phyloP scores from a whole-genome alignment of 2,888 invertebrate genomes.

The Eristalis arbustorum region DNA sequence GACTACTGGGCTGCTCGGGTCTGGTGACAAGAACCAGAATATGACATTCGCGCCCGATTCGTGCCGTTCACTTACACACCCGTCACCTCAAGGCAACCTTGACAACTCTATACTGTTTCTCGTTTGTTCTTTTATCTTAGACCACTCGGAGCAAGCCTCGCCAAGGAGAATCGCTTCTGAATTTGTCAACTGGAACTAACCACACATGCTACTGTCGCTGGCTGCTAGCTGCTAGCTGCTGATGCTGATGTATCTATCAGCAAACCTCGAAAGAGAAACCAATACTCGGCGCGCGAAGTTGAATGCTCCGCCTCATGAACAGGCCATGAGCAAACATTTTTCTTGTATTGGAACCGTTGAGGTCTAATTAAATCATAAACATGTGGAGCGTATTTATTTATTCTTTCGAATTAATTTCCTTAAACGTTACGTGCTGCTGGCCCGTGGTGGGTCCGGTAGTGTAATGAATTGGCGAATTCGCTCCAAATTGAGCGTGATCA shows the following conservation, averaged over 20 bases:
- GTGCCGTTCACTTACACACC: constrained; percentile 43
- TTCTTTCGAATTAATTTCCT: constrained; percentile 58
- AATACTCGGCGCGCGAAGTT: constrained; percentile 19
- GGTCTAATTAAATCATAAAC: constrained; percentile 58
- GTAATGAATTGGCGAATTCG: constrained; percentile 41
- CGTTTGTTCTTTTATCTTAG: background rate
- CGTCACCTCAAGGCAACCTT: constrained; percentile 42
- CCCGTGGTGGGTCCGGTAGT: constrained; percentile 22
- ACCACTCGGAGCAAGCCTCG: background rate
- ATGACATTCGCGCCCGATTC: constrained; percentile 43
- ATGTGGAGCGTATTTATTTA: constrained; percentile 45
- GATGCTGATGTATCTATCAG: background rate
- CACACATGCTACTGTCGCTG: constrained; percentile 11
- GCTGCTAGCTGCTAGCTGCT: background rate
- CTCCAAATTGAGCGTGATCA: constrained; percentile 42
- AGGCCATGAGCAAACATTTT: background rate
- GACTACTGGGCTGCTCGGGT: background rate
- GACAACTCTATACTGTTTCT: constrained; percentile 63
- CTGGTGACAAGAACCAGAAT: constrained; percentile 42
- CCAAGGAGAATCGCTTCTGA: constrained; percentile 57
- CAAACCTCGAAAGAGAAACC: background rate
- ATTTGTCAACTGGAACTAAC: constrained; percentile 56
- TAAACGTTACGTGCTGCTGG: constrained; percentile 38
- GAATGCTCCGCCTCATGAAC: constrained; percentile 51
- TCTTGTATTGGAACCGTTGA: constrained; percentile 22